phyloP scores from a whole-genome alignment of 1,140 invertebrate genomes.

The Ridgeia piscesae region DNA sequence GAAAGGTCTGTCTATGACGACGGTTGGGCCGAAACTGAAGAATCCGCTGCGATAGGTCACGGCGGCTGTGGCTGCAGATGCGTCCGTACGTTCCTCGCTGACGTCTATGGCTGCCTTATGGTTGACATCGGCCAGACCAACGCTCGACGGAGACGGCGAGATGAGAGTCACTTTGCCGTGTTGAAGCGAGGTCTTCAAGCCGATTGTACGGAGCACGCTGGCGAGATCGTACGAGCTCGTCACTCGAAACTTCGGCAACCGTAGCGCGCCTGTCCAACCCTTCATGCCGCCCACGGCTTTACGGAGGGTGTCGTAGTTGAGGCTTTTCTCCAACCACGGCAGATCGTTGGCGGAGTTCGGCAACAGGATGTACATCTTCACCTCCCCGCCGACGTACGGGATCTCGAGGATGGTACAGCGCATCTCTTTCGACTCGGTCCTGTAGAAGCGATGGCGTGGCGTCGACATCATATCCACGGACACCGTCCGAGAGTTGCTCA shows the following conservation, averaged over 20 bases:
- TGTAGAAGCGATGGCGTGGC: background rate
- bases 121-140: background rate
- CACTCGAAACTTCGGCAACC: background rate
- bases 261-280: background rate
- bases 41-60: background rate
- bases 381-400: background rate
- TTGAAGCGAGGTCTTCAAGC: background rate
- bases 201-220: background rate
- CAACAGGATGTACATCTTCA: background rate
- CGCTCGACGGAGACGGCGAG: background rate
- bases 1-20: slow-evolving; percentile 23
- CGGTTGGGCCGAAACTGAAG: background rate
- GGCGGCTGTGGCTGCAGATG: slow-evolving; percentile 20
- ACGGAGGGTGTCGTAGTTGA: background rate
- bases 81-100: slow-evolving; percentile 19
- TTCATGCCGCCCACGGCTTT: background rate
- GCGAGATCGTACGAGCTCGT: background rate
- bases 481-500: background rate
- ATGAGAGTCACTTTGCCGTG: background rate
- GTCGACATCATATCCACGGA: background rate
- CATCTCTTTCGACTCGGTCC: background rate
- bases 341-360: background rate
- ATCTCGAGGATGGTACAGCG: background rate
- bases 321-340: background rate
- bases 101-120: slow-evolving; percentile 2